Conservation (phyloP, 2,113 vertebrate genomes). For the Cariama cristata region DNA sequence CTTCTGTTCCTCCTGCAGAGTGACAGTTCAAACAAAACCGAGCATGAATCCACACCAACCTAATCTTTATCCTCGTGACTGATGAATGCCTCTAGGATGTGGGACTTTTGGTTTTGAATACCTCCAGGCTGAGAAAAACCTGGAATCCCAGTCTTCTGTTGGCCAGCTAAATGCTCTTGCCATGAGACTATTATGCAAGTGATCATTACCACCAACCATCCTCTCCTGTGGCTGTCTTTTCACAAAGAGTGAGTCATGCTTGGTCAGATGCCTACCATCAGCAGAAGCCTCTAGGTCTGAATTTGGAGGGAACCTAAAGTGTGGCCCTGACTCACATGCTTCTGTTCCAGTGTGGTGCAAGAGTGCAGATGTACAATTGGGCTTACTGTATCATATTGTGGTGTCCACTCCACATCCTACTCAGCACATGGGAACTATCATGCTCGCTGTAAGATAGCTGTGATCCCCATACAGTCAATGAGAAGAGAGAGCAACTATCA, state of each 20-base stretch:
- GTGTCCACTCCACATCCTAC: neutral
- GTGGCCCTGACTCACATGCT: neutral
- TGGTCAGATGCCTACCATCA: constrained; percentile 12
- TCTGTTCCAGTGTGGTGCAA: neutral
- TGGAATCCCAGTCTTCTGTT: neutral
- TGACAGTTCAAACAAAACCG: neutral
- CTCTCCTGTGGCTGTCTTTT: neutral
- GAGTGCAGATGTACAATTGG: neutral
- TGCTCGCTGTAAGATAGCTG: neutral
- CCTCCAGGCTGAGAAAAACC: constrained; percentile 8
- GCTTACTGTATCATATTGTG: rapidly evolving
- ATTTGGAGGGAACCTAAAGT: neutral
- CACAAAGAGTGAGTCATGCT: constrained; percentile 6
- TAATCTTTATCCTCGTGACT: neutral
- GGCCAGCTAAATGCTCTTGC: neutral
- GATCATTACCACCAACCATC: neutral
- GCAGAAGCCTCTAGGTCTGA: neutral
- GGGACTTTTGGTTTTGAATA: neutral
- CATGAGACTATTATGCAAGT: neutral
- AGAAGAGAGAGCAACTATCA: neutral
- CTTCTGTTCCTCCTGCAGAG: neutral
- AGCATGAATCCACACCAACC: neutral
- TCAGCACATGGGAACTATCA: neutral
- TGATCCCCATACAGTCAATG: neutral
- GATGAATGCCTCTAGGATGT: neutral